Evolutionary conservation across 2,888 invertebrate genomes (phyloP), one percentile per base, ranked within the genome.

Genomic region (Panopea generosa): DNA sequence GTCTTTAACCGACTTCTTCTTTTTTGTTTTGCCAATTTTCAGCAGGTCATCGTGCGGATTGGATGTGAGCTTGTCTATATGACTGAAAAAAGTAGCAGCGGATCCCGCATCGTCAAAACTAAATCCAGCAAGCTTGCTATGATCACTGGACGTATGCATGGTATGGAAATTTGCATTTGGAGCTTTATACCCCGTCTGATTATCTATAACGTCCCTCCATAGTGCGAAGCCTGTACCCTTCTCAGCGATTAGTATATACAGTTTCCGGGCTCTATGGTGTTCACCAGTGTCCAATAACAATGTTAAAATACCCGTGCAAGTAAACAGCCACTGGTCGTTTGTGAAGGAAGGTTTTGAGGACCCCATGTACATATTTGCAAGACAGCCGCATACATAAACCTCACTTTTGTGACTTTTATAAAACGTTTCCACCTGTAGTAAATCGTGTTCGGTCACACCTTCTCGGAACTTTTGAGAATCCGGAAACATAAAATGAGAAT

Each of bases 121-220:
- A 85, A 97, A 94, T 6, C 96, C 97, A 60, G 96, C 95, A 89
- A 96, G 94, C 75, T 95, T 94, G 73, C 95, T 95, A 92, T 96
- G 96, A 91, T 97, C 96, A 38, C 94, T 94, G 14, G 96, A 96
- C 83, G 96, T 93, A 92, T 95, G 95, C 95, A 97, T 95, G 47
- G 96, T 96, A 92, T 97, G 97, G 91, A 97, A 97, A 74, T 92
- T 93, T 16, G 89, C 84, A 45, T 96, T 95, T 47, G 95, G 95
- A 0, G 95, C 95, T 63, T 83, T 88, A 93, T 96, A 97, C 69
- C 95, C 94, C 9, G 96, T 95, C 78, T 96, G 93, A 90, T 96
- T 96, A 92, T 96, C 96, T 84, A 97, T 95, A 57, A 95, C 95
- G 92, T 97, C 96, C 83, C 95, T 94, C 96, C 96, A 97, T 24